Evolutionary conservation across 2,797 vertebrate species (phyloP).

Genomic region (Hephaestus fuliginosus): DNA sequence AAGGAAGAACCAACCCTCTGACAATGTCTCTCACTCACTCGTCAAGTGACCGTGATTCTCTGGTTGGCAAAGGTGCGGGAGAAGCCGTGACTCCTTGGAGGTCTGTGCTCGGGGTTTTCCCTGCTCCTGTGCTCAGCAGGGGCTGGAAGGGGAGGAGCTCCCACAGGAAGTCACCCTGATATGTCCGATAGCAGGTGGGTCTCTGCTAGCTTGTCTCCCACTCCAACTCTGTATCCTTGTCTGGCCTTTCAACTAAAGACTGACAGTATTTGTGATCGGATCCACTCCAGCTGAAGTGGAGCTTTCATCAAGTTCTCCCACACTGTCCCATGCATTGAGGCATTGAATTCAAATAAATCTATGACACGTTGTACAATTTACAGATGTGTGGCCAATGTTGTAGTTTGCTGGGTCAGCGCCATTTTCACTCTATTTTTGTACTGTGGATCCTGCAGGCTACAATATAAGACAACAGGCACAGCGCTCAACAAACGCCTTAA

Average conservation of each 20-base stretch:
- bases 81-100: constrained; percentile 75
- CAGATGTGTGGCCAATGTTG: constrained; percentile 74
- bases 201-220: constrained; percentile 45
- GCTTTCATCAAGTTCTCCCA: constrained; percentile 39
- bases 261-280: constrained; percentile 42
- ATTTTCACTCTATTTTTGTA: constrained; percentile 59
- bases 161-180: constrained; percentile 56
- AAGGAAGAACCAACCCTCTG: constrained; percentile 73
- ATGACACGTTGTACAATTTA: constrained; percentile 76
- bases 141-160: constrained; percentile 61
- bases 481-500: constrained; percentile 85
- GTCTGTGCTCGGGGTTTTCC: constrained; percentile 74
- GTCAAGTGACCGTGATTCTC: constrained; percentile 72
- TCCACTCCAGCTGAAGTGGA: constrained; percentile 48
- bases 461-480: constrained; percentile 87
- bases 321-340: constrained; percentile 72
- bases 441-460: constrained; percentile 83
- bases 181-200: constrained; percentile 65
- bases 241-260: constrained; percentile 33
- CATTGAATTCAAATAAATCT: constrained; percentile 74
- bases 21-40: constrained; percentile 70
- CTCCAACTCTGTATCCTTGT: constrained; percentile 37
- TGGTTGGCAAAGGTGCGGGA: constrained; percentile 75
- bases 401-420: constrained; percentile 62
- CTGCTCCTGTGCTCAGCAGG: constrained; percentile 64